Evolutionary conservation across 2,888 invertebrate genomes (phyloP).

Genomic region (Hybos culiciformis): DNA sequence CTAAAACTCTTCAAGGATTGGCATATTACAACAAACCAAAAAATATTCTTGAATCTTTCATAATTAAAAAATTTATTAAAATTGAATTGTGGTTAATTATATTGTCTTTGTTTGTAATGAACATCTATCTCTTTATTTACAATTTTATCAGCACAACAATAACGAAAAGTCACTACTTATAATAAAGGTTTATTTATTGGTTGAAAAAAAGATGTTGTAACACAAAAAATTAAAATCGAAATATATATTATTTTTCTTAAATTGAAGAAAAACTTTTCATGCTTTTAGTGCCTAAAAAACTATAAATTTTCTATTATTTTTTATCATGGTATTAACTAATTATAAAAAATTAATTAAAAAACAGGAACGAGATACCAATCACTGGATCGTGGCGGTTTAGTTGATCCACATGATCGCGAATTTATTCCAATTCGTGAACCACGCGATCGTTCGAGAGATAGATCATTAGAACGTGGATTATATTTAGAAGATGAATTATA

Average conservation of each 20-base stretch:
- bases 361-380: conserved; percentile 49
- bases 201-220: conserved; percentile 3
- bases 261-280: too few relatives aligned
- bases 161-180: too few relatives aligned
- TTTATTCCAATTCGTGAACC: conserved; percentile 74
- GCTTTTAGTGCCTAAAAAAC: too few relatives aligned
- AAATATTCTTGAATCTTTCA: too few relatives aligned
- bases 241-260: neutral
- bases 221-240: conserved; percentile 1
- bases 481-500: conserved; percentile 59
- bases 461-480: conserved; percentile 52
- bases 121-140: too few relatives aligned
- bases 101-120: too few relatives aligned
- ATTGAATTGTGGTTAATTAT: too few relatives aligned
- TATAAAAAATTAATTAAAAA: conserved; percentile 9
- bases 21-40: too few relatives aligned
- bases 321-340: neutral
- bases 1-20: too few relatives aligned
- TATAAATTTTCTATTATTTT: neutral
- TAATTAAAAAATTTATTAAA: too few relatives aligned
- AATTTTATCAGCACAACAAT: too few relatives aligned
- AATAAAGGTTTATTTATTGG: too few relatives aligned
- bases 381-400: conserved; percentile 53
- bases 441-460: conserved; percentile 50
- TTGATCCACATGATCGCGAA: conserved; percentile 67